Percentiles rank a stretch among this genome's conserved stretches.
Conservation (phyloP, 2,888 invertebrate species). For the Apotomis capreana region DNA sequence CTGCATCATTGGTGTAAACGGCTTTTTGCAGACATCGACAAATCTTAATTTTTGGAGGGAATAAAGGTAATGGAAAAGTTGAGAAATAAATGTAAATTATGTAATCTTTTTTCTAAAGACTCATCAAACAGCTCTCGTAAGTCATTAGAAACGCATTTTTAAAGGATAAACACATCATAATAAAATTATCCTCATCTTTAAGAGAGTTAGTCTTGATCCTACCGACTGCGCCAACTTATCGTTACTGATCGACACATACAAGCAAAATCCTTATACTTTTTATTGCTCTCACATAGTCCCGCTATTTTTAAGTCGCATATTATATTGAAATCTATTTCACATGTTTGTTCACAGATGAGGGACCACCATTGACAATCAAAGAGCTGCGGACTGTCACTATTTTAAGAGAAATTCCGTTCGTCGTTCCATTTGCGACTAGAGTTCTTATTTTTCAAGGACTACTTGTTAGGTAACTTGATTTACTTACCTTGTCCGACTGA, state of each 20-base stretch:
- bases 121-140: too few relatives aligned
- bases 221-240: neutral
- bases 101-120: too few relatives aligned
- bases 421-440: constrained; percentile 95
- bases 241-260: neutral
- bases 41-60: too few relatives aligned
- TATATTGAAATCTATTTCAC: neutral
- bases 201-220: neutral
- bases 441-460: constrained; percentile 93
- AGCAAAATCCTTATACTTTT: too few relatives aligned
- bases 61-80: too few relatives aligned
- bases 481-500: neutral
- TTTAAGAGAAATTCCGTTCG: constrained; percentile 96
- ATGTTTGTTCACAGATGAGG: constrained; percentile 85
- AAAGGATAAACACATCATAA: too few relatives aligned
- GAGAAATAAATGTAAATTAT: too few relatives aligned
- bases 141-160: too few relatives aligned
- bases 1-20: too few relatives aligned
- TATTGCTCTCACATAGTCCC: too few relatives aligned
- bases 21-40: too few relatives aligned
- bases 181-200: too few relatives aligned
- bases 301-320: neutral
- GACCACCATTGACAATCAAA: constrained; percentile 92
- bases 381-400: constrained; percentile 95
- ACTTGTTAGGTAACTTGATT: constrained; percentile 66